These are phyloP conservation scores for Apostichopus californicus DNA, from an alignment of 35 echinoderm and acorn worm species.

Conservation along the genomic window DNA sequence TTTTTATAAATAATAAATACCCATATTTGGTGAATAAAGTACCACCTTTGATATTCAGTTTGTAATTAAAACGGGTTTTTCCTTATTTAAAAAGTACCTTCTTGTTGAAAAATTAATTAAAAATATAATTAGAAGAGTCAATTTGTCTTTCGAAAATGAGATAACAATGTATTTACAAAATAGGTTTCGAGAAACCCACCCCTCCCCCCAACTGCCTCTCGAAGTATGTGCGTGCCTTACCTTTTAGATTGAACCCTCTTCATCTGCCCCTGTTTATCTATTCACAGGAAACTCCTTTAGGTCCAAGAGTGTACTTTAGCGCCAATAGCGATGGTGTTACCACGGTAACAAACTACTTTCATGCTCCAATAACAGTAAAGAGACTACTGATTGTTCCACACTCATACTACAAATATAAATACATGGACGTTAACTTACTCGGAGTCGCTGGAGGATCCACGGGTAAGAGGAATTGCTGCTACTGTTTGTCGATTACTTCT, in stretches of 20 bases:
- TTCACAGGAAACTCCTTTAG: neutral
- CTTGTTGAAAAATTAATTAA: too few species aligned
- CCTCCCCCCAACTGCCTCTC: neutral
- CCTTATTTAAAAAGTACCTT: too few species aligned
- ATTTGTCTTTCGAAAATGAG: too few species aligned
- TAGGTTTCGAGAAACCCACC: neutral
- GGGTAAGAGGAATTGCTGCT: neutral
- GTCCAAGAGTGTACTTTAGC: conserved; percentile 6
- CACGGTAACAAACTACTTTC: conserved; percentile 12
- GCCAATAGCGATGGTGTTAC: neutral
- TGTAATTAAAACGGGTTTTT: too few species aligned
- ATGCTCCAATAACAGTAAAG: neutral
- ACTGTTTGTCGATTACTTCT: too few species aligned
- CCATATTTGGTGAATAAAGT: too few species aligned
- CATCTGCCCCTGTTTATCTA: neutral
- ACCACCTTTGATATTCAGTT: too few species aligned
- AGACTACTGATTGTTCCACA: neutral
- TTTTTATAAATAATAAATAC: too few species aligned
- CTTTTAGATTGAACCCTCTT: too few species aligned
- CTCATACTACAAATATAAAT: neutral
- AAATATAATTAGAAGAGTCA: too few species aligned
- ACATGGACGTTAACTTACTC: conserved; percentile 6
- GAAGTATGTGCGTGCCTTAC: too few species aligned
- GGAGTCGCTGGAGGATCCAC: neutral
- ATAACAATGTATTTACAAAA: too few species aligned